Conservation (phyloP, 2,888 invertebrate species). For the Platypus cylindrus region DNA sequence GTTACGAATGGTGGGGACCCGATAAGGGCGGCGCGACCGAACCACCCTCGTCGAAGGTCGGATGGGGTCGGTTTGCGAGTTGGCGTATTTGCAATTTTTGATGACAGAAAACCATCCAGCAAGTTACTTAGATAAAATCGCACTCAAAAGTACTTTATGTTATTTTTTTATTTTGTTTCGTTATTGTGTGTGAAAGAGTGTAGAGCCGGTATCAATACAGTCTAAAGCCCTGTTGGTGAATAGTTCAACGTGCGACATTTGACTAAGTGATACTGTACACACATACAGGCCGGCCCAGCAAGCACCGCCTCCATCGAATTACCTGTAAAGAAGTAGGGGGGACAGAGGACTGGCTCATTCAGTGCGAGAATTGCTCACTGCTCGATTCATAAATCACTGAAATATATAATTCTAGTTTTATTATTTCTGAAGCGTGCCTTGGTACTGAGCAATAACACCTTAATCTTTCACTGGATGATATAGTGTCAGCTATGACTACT, state of each 20-base stretch:
- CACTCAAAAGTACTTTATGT: neutral
- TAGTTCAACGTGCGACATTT: slow-evolving; percentile 31
- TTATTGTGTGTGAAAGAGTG: neutral
- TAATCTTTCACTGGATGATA: slow-evolving; percentile 4
- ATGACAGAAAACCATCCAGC: slow-evolving; percentile 17
- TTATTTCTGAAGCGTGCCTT: slow-evolving; percentile 12
- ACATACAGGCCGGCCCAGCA: slow-evolving; percentile 29
- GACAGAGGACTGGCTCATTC: slow-evolving; percentile 32
- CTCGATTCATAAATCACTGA: slow-evolving; percentile 34
- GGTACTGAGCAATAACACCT: slow-evolving; percentile 11
- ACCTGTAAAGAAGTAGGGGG: slow-evolving; percentile 30
- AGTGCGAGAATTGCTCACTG: slow-evolving; percentile 25
- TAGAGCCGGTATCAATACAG: slow-evolving; percentile 12
- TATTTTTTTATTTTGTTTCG: too few relatives aligned
- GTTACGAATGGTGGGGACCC: slow-evolving; percentile 32
- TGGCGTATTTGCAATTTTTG: slow-evolving; percentile 23
- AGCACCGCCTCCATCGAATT: slow-evolving; percentile 32
- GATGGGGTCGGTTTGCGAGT: slow-evolving; percentile 26
- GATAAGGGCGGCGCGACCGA: slow-evolving; percentile 35
- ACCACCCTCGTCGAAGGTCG: slow-evolving; percentile 32
- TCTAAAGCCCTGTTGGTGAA: slow-evolving; percentile 18
- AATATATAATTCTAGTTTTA: slow-evolving; percentile 23
- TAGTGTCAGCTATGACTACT: too few relatives aligned
- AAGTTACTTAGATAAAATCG: slow-evolving; percentile 4
- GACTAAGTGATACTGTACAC: slow-evolving; percentile 35